Evolutionary conservation across 2,113 vertebrate genomes (phyloP).

Genomic region (Chloropsis cyanopogon): DNA sequence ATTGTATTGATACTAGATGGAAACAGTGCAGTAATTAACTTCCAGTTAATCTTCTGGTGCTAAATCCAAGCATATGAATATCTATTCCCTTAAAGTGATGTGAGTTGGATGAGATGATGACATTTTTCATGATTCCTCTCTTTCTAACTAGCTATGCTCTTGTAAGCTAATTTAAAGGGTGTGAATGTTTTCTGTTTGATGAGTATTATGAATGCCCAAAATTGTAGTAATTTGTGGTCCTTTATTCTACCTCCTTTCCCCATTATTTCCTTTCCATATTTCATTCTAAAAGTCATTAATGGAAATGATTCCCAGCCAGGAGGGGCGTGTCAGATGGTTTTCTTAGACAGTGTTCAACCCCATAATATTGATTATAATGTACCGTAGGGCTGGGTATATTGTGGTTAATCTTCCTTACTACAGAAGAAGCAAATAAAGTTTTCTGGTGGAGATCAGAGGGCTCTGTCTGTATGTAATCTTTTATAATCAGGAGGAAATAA

Average conservation of each 20-base stretch:
- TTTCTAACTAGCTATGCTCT: not conserved
- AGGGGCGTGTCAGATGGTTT: not conserved
- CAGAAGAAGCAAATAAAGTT: not conserved
- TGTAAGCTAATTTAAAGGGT: not conserved
- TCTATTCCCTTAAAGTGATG: not conserved
- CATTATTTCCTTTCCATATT: not conserved
- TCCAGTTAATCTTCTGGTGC: not conserved
- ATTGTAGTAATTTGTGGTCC: not conserved
- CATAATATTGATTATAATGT: not conserved
- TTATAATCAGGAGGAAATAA: not conserved
- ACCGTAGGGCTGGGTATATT: not conserved
- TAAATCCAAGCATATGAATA: not conserved
- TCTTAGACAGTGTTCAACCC: not conserved
- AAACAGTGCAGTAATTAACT: not conserved
- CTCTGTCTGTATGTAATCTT: not conserved
- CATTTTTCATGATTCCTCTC: not conserved
- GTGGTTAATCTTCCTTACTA: not conserved
- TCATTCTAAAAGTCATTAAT: not conserved
- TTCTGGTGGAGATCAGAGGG: not conserved
- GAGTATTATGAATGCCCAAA: not conserved
- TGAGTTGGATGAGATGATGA: not conserved
- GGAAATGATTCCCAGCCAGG: not conserved
- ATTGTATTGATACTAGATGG: not conserved
- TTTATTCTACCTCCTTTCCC: not conserved
- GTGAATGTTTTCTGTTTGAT: not conserved